Percentiles rank a stretch among this genome's conserved stretches.
Conservation (phyloP, 2,888 invertebrate genomes). For the Epiblema foenella region DNA sequence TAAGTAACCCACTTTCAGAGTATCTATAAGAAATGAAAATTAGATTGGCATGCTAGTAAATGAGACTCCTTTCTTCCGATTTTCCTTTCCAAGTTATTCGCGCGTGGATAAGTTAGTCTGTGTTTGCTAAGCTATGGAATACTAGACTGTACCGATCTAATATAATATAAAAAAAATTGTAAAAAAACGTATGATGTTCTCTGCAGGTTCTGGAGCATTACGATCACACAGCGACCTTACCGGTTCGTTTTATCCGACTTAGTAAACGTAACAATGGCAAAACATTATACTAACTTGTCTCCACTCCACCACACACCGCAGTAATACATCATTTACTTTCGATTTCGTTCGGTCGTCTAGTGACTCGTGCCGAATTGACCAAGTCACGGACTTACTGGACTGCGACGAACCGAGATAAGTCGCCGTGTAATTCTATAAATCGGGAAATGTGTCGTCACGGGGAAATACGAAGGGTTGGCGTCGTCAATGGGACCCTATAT, state of each 20-base stretch:
- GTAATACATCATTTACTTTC: conserved; percentile 48
- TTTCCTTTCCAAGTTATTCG: no score
- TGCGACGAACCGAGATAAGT: conserved; percentile 65
- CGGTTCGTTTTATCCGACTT: conserved; percentile 22
- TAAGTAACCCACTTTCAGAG: no score
- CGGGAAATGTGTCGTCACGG: conserved; percentile 61
- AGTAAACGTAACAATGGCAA: conserved; percentile 56
- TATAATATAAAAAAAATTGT: neutral
- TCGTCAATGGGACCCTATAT: conserved; percentile 6
- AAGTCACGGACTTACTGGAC: conserved; percentile 62
- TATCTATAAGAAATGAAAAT: no score
- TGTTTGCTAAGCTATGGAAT: no score
- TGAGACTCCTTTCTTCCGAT: no score
- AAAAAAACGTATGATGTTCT: neutral
- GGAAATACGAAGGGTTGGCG: conserved; percentile 35
- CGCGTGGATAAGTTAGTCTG: no score
- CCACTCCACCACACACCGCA: conserved; percentile 31
- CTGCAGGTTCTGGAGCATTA: conserved; percentile 11
- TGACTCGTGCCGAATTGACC: conserved; percentile 58
- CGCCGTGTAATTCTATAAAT: conserved; percentile 70
- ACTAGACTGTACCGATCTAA: no score
- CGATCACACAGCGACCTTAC: conserved; percentile 16
- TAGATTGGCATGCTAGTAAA: no score
- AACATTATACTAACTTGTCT: conserved; percentile 53
- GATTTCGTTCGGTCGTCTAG: conserved; percentile 51